A percentile compares a stretch with the other conserved stretches of the same genome.
Evolutionary conservation across 2,888 invertebrate species (phyloP).

Genomic region (Cantharis rufa): DNA sequence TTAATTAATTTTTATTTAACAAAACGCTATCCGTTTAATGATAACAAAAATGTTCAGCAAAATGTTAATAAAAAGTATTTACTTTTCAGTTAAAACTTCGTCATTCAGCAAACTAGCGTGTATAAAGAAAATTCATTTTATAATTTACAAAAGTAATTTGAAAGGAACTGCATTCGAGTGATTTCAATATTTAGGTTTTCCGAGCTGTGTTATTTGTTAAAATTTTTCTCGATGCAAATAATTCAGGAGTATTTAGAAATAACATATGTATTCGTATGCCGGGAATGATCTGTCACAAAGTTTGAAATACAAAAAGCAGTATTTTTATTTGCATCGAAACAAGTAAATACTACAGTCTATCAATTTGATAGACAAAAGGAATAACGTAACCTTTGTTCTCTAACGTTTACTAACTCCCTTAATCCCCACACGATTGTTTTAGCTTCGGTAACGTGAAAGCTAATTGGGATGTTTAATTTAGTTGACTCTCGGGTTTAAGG

Average conservation of each 20-base stretch:
- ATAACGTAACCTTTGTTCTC: slow-evolving; percentile 36
- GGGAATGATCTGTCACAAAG: not conserved
- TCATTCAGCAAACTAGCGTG: not conserved
- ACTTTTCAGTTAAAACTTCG: not conserved
- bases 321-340: slow-evolving; percentile 25
- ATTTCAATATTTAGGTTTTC: not conserved
- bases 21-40: not conserved
- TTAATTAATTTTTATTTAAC: not conserved
- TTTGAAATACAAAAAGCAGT: slow-evolving; percentile 20
- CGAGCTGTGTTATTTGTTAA: not conserved
- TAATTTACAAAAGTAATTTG: not conserved
- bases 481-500: slow-evolving; percentile 38
- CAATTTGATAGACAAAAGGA: slow-evolving; percentile 34
- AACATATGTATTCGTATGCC: not conserved
- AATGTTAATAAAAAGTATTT: not conserved
- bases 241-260: not conserved
- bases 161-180: not conserved
- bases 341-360: slow-evolving; percentile 21
- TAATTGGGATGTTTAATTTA: slow-evolving; percentile 40
- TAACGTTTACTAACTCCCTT: slow-evolving; percentile 36
- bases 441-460: slow-evolving; percentile 35
- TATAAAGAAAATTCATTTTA: not conserved
- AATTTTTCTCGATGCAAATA: not conserved
- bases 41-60: not conserved
- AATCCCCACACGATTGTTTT: slow-evolving; percentile 36